These are phyloP conservation scores for Dinocampus coccinellae DNA, from an alignment of 2,888 invertebrate species.

Conservation along the genomic window DNA sequence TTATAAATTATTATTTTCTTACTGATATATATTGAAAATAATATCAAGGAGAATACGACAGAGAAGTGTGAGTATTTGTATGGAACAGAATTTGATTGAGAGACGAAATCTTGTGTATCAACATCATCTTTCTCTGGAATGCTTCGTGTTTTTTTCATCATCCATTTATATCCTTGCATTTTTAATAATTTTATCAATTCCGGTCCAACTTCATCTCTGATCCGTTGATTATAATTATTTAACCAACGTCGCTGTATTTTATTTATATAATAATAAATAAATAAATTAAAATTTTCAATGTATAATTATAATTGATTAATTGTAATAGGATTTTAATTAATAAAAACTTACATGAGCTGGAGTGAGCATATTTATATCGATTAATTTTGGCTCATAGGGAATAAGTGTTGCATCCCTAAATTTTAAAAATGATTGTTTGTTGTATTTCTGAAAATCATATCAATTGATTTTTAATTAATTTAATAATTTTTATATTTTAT, in stretches of 20 bases:
- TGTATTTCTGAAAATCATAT: conserved; percentile 49
- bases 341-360: conserved; percentile 79
- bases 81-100: conserved; percentile 38
- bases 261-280: conserved; percentile 11
- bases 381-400: conserved; percentile 89
- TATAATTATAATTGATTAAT: background rate
- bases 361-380: conserved; percentile 81
- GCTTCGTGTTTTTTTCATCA: conserved; percentile 84
- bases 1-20: background rate
- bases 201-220: conserved; percentile 80
- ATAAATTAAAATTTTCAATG: background rate
- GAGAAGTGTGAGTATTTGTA: conserved; percentile 33
- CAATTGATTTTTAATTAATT: background rate
- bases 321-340: conserved; percentile 14
- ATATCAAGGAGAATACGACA: conserved; percentile 33
- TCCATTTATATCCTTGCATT: conserved; percentile 84
- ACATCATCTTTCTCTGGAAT: conserved; percentile 73
- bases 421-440: conserved; percentile 75
- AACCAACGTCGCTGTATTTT: conserved; percentile 80
- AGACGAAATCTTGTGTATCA: conserved; percentile 49
- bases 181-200: conserved; percentile 80
- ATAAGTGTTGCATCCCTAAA: conserved; percentile 88
- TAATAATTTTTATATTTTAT: background rate
- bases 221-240: conserved; percentile 82
- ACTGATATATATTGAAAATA: conserved; percentile 41